These are phyloP conservation scores for Eclectus roratus DNA, from an alignment of 2,113 vertebrate species.

Conservation along the genomic window DNA sequence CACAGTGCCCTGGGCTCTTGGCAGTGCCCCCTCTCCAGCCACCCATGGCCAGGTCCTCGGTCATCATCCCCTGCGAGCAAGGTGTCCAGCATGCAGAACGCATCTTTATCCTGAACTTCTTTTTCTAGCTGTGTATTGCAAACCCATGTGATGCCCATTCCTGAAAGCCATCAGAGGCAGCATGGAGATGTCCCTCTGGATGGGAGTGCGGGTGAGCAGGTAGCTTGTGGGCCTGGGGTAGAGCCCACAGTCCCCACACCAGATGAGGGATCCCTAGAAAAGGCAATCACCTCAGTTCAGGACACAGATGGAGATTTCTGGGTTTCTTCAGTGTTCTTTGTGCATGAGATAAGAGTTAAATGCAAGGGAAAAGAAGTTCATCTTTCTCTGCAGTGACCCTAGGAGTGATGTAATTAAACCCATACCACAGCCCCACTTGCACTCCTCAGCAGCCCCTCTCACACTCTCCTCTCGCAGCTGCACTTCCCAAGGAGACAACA, in stretches of 20 bases:
- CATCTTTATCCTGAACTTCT: not conserved
- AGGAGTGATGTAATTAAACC: conserved; percentile 47
- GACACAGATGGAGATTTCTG: not conserved
- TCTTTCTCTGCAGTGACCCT: conserved; percentile 52
- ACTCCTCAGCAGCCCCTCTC: conserved; percentile 9
- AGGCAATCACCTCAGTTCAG: not conserved
- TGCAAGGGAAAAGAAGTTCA: conserved; percentile 1
- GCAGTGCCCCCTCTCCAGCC: not conserved
- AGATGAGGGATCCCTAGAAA: not conserved
- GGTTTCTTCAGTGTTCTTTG: not conserved
- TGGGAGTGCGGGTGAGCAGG: rapidly evolving
- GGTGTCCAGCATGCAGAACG: not conserved
- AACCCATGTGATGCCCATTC: rapidly evolving
- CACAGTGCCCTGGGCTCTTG: not conserved
- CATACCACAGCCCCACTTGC: conserved; percentile 7
- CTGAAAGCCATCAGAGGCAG: not conserved
- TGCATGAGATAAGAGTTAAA: conserved; percentile 27
- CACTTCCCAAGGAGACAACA: not conserved
- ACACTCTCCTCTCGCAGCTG: not conserved
- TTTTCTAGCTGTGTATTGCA: not conserved
- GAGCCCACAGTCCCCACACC: not conserved
- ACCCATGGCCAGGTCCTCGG: rapidly evolving
- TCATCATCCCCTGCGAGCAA: not conserved
- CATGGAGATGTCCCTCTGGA: not conserved
- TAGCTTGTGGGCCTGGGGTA: not conserved